Evolutionary conservation across 2,113 vertebrate genomes (phyloP).

Genomic region (Felis chaus): DNA sequence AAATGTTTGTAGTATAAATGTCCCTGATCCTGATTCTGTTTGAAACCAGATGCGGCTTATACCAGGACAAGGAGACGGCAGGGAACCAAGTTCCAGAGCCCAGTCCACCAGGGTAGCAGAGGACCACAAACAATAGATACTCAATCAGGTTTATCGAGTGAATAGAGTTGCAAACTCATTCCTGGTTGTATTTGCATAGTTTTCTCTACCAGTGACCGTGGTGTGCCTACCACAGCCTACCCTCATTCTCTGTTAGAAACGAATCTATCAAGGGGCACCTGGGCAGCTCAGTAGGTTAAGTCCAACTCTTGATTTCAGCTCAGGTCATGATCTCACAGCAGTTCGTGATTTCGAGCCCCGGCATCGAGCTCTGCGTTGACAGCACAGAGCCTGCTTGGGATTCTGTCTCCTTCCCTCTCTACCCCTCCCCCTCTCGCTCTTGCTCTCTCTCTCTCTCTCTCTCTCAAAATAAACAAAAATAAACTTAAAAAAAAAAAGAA

Average conservation of each 20-base stretch:
- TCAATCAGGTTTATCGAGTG: no score
- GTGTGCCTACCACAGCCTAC: not conserved
- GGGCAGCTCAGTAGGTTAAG: no score
- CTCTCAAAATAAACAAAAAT: no score
- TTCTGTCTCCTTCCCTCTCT: no score
- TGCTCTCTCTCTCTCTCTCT: no score
- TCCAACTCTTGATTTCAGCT: no score
- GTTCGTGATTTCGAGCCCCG: no score
- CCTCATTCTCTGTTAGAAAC: not conserved
- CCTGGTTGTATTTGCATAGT: not conserved
- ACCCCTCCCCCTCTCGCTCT: no score
- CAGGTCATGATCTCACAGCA: no score
- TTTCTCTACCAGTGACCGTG: not conserved
- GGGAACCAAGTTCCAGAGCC: not conserved
- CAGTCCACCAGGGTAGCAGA: rapidly evolving
- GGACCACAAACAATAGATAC: rapidly evolving
- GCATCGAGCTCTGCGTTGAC: no score
- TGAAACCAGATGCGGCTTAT: not conserved
- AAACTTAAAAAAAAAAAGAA: not conserved
- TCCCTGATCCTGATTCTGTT: not conserved
- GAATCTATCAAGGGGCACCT: not conserved
- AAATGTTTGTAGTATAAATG: not conserved
- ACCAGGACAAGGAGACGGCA: no score
- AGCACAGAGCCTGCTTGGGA: no score
- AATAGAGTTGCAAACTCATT: not conserved